Percentiles rank a stretch among this genome's conserved stretches.
These are phyloP conservation scores for Tychaedon coryphoeus DNA, from an alignment of 2,113 vertebrate genomes.

Conservation along the genomic window DNA sequence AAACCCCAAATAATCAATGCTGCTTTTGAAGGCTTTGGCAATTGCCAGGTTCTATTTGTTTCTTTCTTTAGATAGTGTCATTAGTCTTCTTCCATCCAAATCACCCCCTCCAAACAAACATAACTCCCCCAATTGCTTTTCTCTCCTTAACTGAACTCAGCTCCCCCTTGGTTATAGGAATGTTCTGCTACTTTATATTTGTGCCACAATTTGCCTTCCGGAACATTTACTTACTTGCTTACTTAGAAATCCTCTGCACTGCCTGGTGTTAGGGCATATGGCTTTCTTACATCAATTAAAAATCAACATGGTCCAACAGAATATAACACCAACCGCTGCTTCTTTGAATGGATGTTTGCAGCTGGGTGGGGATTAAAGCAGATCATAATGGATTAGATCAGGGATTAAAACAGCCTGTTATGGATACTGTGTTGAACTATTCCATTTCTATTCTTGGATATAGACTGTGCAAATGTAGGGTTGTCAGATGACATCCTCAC, in stretches of 20 bases:
- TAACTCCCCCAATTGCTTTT: not conserved
- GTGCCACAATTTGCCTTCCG: conserved; percentile 1
- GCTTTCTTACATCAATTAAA: conserved; percentile 51
- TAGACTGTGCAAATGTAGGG: not conserved
- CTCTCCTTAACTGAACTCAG: conserved; percentile 38
- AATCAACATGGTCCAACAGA: conserved; percentile 32
- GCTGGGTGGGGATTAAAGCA: conserved; percentile 47
- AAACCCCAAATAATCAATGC: not conserved
- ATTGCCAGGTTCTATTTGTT: not conserved
- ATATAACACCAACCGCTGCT: conserved; percentile 18
- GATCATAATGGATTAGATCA: conserved; percentile 55
- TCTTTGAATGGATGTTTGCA: conserved; percentile 49
- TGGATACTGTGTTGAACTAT: conserved; percentile 34
- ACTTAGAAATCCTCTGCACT: conserved; percentile 2
- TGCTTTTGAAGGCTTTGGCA: not conserved
- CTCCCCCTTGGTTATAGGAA: not conserved
- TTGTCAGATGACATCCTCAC: not conserved
- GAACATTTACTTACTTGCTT: conserved; percentile 19
- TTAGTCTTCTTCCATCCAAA: not conserved
- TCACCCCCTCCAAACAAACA: not conserved
- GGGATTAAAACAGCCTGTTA: conserved; percentile 50
- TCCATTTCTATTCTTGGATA: conserved; percentile 26
- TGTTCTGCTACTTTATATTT: conserved; percentile 6
- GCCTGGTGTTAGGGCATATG: conserved; percentile 44
- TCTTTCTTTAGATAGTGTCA: not conserved